Percentiles rank a stretch among this genome's conserved stretches.
phyloP scores from a whole-genome alignment of 2,113 vertebrate species.

The Epinephelus cyanopodus region DNA sequence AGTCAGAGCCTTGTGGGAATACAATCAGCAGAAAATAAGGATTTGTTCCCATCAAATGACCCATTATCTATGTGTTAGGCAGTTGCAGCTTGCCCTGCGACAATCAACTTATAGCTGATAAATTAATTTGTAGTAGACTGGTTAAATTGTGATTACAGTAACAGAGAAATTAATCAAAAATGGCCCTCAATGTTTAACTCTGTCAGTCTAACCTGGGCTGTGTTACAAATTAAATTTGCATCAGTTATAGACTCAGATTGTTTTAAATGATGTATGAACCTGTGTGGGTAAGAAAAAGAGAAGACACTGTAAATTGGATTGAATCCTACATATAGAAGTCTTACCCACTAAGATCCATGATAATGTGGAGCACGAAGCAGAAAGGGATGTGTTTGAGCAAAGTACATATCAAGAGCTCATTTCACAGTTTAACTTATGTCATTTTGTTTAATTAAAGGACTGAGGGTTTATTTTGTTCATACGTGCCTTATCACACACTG shows the following conservation, averaged over 20 bases:
- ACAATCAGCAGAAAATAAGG: background rate
- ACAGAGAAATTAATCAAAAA: constrained; percentile 22
- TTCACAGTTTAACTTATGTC: background rate
- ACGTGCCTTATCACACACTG: constrained; percentile 9
- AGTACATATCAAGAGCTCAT: too few relatives aligned
- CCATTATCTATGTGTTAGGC: background rate
- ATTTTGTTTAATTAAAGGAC: background rate
- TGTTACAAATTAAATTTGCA: constrained; percentile 36
- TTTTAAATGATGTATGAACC: constrained; percentile 53
- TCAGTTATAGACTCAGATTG: constrained; percentile 18
- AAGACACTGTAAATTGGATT: constrained; percentile 41
- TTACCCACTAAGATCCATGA: background rate
- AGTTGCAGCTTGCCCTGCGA: background rate
- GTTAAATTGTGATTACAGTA: background rate
- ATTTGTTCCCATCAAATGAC: background rate
- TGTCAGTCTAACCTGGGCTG: constrained; percentile 8
- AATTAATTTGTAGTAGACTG: background rate
- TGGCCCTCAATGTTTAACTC: background rate
- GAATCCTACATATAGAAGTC: background rate
- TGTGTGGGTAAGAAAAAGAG: background rate
- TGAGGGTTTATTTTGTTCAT: background rate
- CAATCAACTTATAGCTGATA: background rate
- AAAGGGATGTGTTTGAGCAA: too few relatives aligned
- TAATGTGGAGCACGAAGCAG: background rate
- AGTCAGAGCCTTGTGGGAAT: too few relatives aligned